phyloP scores from a whole-genome alignment of 2,113 vertebrate species.

The Falcunculus frontatus region DNA sequence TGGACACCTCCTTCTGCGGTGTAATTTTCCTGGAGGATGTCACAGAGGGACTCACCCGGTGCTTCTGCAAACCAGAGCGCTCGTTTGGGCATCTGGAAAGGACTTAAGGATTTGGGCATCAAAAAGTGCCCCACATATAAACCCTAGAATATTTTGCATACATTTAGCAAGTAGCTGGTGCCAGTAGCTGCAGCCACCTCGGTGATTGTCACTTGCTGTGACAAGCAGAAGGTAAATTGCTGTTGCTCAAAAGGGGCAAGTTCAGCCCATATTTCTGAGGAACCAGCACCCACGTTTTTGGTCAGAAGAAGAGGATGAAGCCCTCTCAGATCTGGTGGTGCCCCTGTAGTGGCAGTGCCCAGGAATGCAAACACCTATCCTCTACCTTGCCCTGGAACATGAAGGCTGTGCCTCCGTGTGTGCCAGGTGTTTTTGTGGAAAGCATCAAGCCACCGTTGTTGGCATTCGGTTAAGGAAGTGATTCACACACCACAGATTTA shows the following conservation, averaged over 20 bases:
- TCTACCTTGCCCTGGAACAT: background rate
- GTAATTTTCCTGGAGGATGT: background rate
- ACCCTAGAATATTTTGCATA: background rate
- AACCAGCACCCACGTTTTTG: background rate
- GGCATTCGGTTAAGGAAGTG: constrained; percentile 4
- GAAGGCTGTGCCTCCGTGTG: background rate
- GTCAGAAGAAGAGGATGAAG: background rate
- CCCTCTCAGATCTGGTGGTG: background rate
- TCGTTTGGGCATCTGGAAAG: background rate
- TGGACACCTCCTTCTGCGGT: background rate
- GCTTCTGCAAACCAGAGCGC: background rate
- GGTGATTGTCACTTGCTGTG: background rate
- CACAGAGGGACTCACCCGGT: accelerated
- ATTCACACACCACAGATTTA: constrained; percentile 54
- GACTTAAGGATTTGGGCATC: background rate
- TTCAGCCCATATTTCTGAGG: background rate
- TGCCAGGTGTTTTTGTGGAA: background rate
- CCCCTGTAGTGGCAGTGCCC: background rate
- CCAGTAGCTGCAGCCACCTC: background rate
- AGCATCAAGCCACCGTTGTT: background rate
- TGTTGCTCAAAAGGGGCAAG: background rate
- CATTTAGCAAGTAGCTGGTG: background rate
- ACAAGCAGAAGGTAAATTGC: background rate
- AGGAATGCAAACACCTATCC: background rate
- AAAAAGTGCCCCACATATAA: background rate